Percentiles rank a stretch among this genome's conserved stretches.
Conservation (phyloP, 2,797 vertebrate species). For the Tapirus indicus region DNA sequence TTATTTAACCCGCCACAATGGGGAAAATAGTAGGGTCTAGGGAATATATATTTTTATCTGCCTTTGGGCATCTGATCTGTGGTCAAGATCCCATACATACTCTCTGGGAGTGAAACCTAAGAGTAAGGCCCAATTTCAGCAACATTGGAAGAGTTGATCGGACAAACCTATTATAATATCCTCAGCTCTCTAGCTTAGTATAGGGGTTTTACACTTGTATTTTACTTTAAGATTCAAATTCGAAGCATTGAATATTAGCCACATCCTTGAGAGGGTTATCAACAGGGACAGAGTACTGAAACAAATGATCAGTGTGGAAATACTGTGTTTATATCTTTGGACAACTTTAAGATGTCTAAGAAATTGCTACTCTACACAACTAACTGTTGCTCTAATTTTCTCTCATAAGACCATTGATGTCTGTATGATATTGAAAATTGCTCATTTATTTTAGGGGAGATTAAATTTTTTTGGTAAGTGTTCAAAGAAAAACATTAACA, state of each 20-base stretch:
- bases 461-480: background rate
- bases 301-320: background rate
- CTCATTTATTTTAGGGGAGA: background rate
- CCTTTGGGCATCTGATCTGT: background rate
- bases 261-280: background rate
- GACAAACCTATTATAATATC: background rate
- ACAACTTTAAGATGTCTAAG: background rate
- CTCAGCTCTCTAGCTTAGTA: background rate
- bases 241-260: background rate
- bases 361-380: background rate
- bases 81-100: background rate
- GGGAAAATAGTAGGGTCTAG: background rate
- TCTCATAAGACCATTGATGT: background rate
- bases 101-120: background rate
- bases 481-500: background rate
- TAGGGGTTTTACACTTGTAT: background rate
- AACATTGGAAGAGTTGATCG: background rate
- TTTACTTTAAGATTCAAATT: background rate
- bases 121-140: background rate
- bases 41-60: background rate
- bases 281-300: background rate
- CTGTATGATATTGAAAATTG: background rate
- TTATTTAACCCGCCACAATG: background rate
- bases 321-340: background rate
- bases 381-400: background rate